Evolutionary conservation across 2,888 invertebrate genomes (phyloP), one percentile per base, ranked within the genome.

Genomic region (Cosmia pyralina): DNA sequence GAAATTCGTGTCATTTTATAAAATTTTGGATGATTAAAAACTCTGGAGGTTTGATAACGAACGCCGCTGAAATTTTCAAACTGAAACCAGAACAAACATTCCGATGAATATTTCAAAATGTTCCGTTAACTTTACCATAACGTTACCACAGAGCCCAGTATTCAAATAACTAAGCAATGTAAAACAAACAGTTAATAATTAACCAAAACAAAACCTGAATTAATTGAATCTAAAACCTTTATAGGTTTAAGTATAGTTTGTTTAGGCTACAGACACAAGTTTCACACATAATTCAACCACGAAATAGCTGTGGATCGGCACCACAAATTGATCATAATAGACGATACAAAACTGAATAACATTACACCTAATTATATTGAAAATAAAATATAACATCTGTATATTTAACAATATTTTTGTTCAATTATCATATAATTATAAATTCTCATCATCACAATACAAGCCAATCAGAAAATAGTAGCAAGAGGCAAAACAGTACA

Each of bases 1-100:
- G 52, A 87, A 90, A 87, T 87, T 86, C 73, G 62, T 83, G 84
- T 81, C 83, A 85, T 84, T 86, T 83, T 83, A 70, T 81, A 87
- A 84, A 82, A 79, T 85, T 84, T 85, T 65, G 62, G 69, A 82
- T 84, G 82, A 73, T 84, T 84, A 83, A 86, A 89, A 85, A 75
- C 81, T 84, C 82, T 79, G 73, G 78, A 75, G 84, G 75, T 78
- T 79, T 85, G 77, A 81, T 86, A 87, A 81, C 80, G 81, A 85
- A 82, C 72, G 70, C 69, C 58, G 81, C 71, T 80, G 83, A 85
- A 88, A 88, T 85, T 86, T 81, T 66, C 79, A 76, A 82, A 74
- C 79, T 75, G 63, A 69, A 75, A 73, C 71, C 69, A 60, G 46
- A 69, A 70, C 77, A 83, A 73, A 78, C 64, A 73, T 77, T 75